Base-by-base conservation (phyloP, 2,113 vertebrate genomes). In the Gallinago undulata region DNA sequence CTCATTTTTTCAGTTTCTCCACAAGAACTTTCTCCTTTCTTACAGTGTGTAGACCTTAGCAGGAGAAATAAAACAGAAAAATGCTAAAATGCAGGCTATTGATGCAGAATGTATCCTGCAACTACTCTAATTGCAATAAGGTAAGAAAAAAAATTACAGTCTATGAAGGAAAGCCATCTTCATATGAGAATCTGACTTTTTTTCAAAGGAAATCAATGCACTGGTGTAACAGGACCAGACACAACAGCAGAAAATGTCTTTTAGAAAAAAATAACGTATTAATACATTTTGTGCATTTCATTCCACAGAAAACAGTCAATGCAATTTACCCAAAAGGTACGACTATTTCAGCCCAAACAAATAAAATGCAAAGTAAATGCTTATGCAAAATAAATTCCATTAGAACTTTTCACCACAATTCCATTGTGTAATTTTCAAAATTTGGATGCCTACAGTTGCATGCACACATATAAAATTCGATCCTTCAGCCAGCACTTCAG, bases 151-250 rank as follows among this genome's bases (percentile, higher is more conserved):
- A 89, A 16, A 41, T 37, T n/a, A 27, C 19, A 57, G 0, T 82
- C 59, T 93, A 30, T 93, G 78, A 87, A 92, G 13, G 37, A 91
- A 94, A 94, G 66, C 21, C 50, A 90, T 95, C 91, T 94, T 84
- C 60, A 33, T 14, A 12, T 1, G 19, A 59, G 56, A 96, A 89
- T 63, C 25, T 74, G 67, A 66, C 66, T 95, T 90, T 92, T 92
- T 48, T 94, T 70, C 81, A 62, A 93, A 91, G 87, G 84, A 95
- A 28, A 43, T 73, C 93, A 73, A 53, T 78, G 24, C 70, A 69
- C 9, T 68, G 7, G 35, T 85, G 48, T 75, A 93, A 75, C 37
- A 80, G 19, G 24, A 78, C 16, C 45, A 51, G 7, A 78, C 35
- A 33, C n/a, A 91, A 89, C 9, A 87, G 18, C 27, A 92, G 47